phyloP scores from a whole-genome alignment of 2,797 vertebrate species.

The Remorina albescens region DNA sequence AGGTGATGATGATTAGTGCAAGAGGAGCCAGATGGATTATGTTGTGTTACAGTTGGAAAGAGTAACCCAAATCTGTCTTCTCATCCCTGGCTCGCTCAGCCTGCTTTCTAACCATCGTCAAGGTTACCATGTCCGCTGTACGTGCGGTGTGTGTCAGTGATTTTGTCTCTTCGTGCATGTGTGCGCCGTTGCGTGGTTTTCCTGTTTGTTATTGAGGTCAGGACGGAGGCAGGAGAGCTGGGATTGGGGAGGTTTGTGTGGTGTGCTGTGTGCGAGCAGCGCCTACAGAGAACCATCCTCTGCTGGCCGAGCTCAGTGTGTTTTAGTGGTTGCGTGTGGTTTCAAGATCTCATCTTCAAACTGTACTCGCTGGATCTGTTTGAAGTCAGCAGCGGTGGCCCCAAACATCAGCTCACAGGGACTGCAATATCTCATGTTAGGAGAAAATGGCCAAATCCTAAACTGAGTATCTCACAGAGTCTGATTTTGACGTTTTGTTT shows the following conservation, averaged over 20 bases:
- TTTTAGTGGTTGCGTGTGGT: conserved; percentile 63
- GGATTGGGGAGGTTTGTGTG: conserved; percentile 59
- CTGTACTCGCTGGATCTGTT: conserved; percentile 44
- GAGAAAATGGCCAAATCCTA: conserved; percentile 27
- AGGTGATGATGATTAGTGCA: conserved; percentile 75
- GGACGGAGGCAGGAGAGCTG: conserved; percentile 59
- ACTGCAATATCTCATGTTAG: neutral
- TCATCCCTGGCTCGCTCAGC: conserved; percentile 28
- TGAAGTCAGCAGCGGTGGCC: conserved; percentile 41
- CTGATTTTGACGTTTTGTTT: conserved; percentile 4
- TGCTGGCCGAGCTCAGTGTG: conserved; percentile 45
- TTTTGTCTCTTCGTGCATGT: conserved; percentile 33
- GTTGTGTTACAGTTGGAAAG: conserved; percentile 79
- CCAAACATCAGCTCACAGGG: conserved; percentile 30
- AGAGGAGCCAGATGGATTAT: conserved; percentile 31
- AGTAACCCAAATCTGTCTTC: conserved; percentile 79
- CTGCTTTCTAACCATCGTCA: conserved; percentile 47
- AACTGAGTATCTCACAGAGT: neutral
- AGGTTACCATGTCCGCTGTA: conserved; percentile 56
- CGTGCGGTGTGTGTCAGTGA: conserved; percentile 10
- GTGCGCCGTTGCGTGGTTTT: conserved; percentile 67
- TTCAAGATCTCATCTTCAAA: conserved; percentile 55
- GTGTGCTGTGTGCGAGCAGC: conserved; percentile 53
- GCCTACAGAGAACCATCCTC: conserved; percentile 50
- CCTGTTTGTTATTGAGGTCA: conserved; percentile 74